Base-by-base conservation (phyloP, 2,888 invertebrate genomes). In the Xylocampa areola region DNA sequence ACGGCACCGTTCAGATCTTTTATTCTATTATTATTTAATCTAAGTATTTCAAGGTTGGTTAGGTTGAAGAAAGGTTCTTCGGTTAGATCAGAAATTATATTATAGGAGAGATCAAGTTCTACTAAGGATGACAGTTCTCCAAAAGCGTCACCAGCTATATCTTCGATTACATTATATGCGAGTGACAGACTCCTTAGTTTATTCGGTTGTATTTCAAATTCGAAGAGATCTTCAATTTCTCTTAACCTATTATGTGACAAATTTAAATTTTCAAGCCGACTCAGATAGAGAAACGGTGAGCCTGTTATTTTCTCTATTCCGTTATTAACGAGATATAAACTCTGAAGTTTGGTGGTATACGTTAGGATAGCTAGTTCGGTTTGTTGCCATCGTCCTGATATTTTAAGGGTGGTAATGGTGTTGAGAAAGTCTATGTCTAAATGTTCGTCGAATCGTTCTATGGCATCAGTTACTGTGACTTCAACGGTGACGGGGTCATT, bases 1-100 rank as follows among this genome's bases (percentile, higher is more conserved):
- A 94, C 76, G 5, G 92, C 92, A 1, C 92, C 92, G 44, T 92
- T 91, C 1, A 93, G 76, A 63, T 91, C 75, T 62, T 84, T 83
- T 1, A 93, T 92, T 48, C 64, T 78, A 32, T 93, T 93, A 51
- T 91, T 84, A 43, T 88, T 87, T 6, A 93, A 59, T 49, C 74
- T 83, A 1, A 93, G 74, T 10, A 71, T 71, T 67, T 85, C 77
- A 10, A 93, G 77, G 27, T 73, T 85, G 0, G 87, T 89, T 30
- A 93, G 76, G 68, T 89, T 89, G 2, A 57, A 68, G 53, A 93
- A 92, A 0, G 90, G 88, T 51, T 90, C 88, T 39, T 84, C 85
- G 0, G 74, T 87, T 3, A 93, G 66, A 51, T 88, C 84, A 2
- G 79, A 69, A 39, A 93, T 88, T 0, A 44, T 43, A 61, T 93